Evolutionary conservation across 35 echinoderm and acorn worm genomes (phyloP), one percentile per base, ranked within the genome.

Genomic region (Holothuria glaberrima): DNA sequence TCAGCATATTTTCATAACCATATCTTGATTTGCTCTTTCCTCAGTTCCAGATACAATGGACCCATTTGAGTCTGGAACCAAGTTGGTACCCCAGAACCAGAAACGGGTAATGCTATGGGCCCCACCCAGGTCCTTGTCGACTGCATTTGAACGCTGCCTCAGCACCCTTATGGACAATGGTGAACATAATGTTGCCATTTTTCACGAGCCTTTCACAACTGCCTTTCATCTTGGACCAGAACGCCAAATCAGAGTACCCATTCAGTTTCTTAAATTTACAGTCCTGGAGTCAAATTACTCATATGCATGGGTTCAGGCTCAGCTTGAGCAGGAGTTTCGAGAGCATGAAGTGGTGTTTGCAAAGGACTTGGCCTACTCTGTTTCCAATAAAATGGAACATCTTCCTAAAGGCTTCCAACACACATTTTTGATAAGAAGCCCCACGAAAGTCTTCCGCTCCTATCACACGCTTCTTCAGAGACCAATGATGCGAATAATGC

Each of bases 341-440:
- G 86, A 58, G 0, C 85, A 63, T 25, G 89, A 97, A 81, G 50
- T 94, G 9, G 86, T 97, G 4, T 92, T 97, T 31, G 64, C 79
- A 24, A 97, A 97, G 63, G 95, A 94, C 62, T 67, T 94, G 54
- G 86, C 86, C 2, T 90, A 70, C 68, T 91, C 72, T 10, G 34
- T 98, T 2, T 54, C 75, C 26, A 86, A 87, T 26, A 88, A 87
- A 50, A 87, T 71, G 30, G 95, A 94, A 0, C 13, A 58, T 48
- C 90, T 98, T 3, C 95, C 95, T 4, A 48, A 86, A 1, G 95
- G 95, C 5, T 98, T 82, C 66, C 58, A 65, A 5, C 95, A 98
- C 57, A 94, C 95, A 21, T 98, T 98, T 65, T 67, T 98, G 57
- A 94, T 98, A 32, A 86, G 95, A 17, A 38, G 92, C 38, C 95